Evolutionary conservation across 1,140 invertebrate genomes (phyloP), one percentile per base, ranked within the genome.

Genomic region (Linepithema humile): DNA sequence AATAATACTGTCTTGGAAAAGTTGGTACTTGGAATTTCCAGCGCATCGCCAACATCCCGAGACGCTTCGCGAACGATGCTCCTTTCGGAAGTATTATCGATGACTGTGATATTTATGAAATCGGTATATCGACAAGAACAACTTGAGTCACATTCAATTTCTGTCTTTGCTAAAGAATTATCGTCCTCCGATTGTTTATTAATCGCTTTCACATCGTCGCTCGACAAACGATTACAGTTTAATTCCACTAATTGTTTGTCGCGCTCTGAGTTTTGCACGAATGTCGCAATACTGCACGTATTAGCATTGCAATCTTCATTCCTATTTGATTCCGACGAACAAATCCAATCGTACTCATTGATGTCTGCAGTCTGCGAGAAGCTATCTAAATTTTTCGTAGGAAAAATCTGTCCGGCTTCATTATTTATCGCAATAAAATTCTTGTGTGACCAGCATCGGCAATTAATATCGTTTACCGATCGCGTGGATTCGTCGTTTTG

Each of bases 161-260:
- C 55, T 15, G 9, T 9, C 23, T 32, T 53, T 0, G 43, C 6
- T 1, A 35, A 83, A 77, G 9, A 53, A 5, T 20, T 32, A 20
- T 50, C 17, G 35, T 75, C 20, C 32, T 20, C 26, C 3, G 45
- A 55, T 7, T 12, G n/a, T 23, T 75, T 6, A 38, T 77, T 20
- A 20, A 50, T 50, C 26, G 10, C 7, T 20, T 15, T 29, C 23
- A 53, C 29, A 29, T 35, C 15, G 2, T 53, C 20, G 20, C 43
- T 12, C 9, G 23, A 57, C n/a, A 69, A 78, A 15, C 5, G 12
- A 29, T 80, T 80, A 10, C 7, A 80, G 1, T 55, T 80, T 17
- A 80, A 35, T 57, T 80, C 75, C 26, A 80, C 48, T 40, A 80
- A 55, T 40, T 80, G 75, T 32, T 80, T 80, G 17, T 80, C 75